Evolutionary conservation across 2,888 invertebrate species (phyloP), one percentile per base, ranked within the genome.

Genomic region (Metellina segmentata): DNA sequence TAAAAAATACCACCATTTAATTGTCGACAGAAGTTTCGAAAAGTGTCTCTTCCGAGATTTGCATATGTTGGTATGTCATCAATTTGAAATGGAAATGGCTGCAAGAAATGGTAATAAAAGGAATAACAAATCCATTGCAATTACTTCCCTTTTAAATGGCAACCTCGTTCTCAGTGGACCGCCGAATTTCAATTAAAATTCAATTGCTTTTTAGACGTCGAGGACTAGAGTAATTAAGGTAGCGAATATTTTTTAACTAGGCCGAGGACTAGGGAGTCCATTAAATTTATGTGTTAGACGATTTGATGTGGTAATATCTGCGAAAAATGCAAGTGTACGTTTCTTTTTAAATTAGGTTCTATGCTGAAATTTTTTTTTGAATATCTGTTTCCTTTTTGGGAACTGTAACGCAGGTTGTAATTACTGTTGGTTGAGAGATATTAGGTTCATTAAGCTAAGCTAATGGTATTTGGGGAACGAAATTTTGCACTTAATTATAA

Each of bases 121-220:
- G 34, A 34, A 34, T 34, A 61, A 61, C 61, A 61, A 61, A 61
- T 61, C 61, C 61, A 5, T 16, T 5, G 61, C 61, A 61, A 61
- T 61, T 61, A 61, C 61, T 61, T 61, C 16, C 61, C 16, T 34
- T 81, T 81, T 81, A 81, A 77, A 77, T 81, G 69, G 48, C 69
- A 61, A 81, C 52, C 71, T 71, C 82, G 48, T 51, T 51, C 82
- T 82, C 82, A 70, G n/a, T 51, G 71, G 71, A 71, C 71, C 71
- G 82, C 71, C 71, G 71, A 82, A 48, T 82, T 82, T 82, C 82
- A 82, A 82, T 82, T 82, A 82, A 82, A 82, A 82, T 82, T 71
- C 82, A 48, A 71, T 70, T 82, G 49, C 82, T 82, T 72, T 53
- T 79, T 61, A 71, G 70, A 71, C 70, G 70, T 69, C 69, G 69